These are phyloP conservation scores for Eremophila alpestris DNA, from an alignment of 2,797 vertebrate genomes.

Conservation along the genomic window DNA sequence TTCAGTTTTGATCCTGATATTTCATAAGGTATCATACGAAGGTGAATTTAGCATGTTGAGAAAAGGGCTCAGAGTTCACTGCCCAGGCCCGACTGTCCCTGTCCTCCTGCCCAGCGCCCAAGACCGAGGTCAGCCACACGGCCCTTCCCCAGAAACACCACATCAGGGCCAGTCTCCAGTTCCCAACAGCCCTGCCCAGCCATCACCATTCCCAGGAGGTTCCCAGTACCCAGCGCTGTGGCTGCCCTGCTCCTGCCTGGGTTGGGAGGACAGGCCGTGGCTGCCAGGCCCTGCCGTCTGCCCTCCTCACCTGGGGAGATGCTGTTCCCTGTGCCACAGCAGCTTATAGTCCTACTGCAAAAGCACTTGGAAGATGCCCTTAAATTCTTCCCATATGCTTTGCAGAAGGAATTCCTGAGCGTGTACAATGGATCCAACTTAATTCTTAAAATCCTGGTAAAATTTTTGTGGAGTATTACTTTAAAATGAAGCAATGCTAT, in stretches of 20 bases:
- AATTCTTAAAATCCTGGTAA: background rate
- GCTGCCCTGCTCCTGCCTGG: background rate
- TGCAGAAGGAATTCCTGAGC: background rate
- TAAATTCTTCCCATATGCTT: background rate
- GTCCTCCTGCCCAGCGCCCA: too few species aligned
- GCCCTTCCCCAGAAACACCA: accelerated
- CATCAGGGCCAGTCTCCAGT: background rate
- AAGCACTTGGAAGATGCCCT: background rate
- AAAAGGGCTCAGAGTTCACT: accelerated
- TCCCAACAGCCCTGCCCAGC: background rate
- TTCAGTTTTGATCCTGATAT: background rate
- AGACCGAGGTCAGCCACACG: background rate
- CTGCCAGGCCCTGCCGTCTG: background rate
- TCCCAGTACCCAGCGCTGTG: accelerated
- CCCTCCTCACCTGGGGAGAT: accelerated
- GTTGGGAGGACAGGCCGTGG: accelerated
- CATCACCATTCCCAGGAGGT: background rate
- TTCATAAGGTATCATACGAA: background rate
- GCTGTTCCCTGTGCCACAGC: background rate
- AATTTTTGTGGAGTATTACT: background rate
- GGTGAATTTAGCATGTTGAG: background rate
- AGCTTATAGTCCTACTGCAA: background rate
- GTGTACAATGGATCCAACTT: background rate
- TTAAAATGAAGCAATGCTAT: background rate
- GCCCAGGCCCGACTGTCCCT: background rate